Evolutionary conservation across 2,888 invertebrate species (phyloP).

Genomic region (Drosophila meridionalis): DNA sequence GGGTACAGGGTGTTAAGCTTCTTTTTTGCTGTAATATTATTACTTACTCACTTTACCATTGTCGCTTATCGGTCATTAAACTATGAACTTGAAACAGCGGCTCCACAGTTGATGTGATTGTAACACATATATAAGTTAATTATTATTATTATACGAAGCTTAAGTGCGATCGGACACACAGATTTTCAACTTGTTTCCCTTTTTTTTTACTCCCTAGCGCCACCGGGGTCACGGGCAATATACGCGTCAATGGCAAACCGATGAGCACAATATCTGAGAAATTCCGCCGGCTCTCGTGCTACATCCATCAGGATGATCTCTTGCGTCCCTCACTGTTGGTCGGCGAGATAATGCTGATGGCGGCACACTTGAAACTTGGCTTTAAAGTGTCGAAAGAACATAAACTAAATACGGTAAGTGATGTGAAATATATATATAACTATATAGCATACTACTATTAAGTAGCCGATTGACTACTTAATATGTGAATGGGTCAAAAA

Average conservation of each 20-base stretch:
- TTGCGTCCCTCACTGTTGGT: constrained; percentile 91
- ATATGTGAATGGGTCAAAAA: background rate
- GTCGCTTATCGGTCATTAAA: constrained; percentile 74
- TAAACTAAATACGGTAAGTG: constrained; percentile 89
- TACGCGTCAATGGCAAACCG: constrained; percentile 89
- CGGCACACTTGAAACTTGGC: constrained; percentile 93
- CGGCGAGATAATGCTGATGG: constrained; percentile 92
- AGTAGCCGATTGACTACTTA: background rate
- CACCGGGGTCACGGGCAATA: constrained; percentile 89
- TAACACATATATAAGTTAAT: constrained; percentile 4
- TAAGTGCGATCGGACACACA: background rate
- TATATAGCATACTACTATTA: background rate
- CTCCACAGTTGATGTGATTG: constrained; percentile 6
- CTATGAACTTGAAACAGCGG: constrained; percentile 76
- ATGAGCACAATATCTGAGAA: constrained; percentile 87
- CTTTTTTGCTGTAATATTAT: background rate
- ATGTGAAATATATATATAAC: background rate
- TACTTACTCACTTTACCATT: constrained; percentile 15
- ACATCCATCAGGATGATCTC: constrained; percentile 94
- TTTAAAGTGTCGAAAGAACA: constrained; percentile 88
- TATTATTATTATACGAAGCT: constrained; percentile 8
- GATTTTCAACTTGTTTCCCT: constrained; percentile 31
- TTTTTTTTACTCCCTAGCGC: constrained; percentile 85
- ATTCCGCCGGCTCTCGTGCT: constrained; percentile 91
- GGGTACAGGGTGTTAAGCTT: background rate